A percentile compares a stretch with the other conserved stretches of the same genome.
Evolutionary conservation across 2,113 vertebrate genomes (phyloP).

Genomic region (Cebus imitator): DNA sequence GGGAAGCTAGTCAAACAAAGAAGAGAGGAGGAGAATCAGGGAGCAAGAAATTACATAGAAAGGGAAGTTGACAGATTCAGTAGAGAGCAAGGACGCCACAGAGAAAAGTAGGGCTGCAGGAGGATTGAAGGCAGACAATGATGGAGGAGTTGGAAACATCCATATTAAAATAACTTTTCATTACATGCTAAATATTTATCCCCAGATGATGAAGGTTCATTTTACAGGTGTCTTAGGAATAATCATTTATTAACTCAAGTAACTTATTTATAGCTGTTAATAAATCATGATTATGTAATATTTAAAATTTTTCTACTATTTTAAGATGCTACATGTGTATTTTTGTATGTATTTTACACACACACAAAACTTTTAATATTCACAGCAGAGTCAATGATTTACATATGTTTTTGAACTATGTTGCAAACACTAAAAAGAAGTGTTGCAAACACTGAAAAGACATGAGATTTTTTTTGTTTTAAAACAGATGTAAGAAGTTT

Average conservation of each 20-base stretch:
- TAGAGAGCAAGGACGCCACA: background rate
- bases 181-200: background rate
- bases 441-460: background rate
- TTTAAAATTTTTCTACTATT: background rate
- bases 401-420: background rate
- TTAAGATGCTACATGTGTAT: background rate
- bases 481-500: background rate
- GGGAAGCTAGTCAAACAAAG: background rate
- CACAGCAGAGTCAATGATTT: background rate
- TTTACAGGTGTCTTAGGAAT: background rate
- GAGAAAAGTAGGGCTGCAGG: background rate
- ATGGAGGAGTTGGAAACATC: background rate
- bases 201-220: too few species aligned
- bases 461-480: background rate
- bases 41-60: background rate
- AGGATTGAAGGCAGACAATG: background rate
- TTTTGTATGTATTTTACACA: background rate
- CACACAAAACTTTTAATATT: background rate
- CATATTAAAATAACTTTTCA: background rate
- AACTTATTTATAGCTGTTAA: background rate
- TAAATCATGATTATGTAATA: background rate
- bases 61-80: accelerated
- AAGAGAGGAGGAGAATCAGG: background rate
- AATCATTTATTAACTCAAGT: background rate
- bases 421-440: background rate